Base-by-base conservation (phyloP, 2,797 vertebrate genomes). In the Mus minutoides region DNA sequence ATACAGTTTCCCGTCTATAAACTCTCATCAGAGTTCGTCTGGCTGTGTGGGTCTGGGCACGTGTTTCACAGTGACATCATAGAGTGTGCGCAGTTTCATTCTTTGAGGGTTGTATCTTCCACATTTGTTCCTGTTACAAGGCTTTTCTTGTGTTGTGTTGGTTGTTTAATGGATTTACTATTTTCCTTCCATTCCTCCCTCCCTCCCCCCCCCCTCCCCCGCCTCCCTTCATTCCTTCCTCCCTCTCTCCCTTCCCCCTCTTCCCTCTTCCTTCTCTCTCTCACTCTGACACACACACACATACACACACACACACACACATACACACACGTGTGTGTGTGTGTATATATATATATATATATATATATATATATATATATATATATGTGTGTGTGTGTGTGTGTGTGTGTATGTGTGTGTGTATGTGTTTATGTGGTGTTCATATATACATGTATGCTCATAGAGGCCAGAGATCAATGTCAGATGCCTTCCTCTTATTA, bases 11-110 rank as follows among this genome's bases (percentile, higher is more conserved):
- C 76, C 3, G 34, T 60, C 29, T 94, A 6, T 90, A 82, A 94
- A 96, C 92, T 56, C 10, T 22, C 17, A 37, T 76, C 58, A 40
- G 82, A 46, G 3, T 52, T 87, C 71, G 5, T 26, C 22, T 73
- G 46, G 26, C 46, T 90, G 2, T 97, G 83, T 91, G 29, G 60
- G 24, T 78, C 78, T 75, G 77, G 26, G 17, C 83, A 56, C 84
- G 31, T 11, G 64, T 49, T 58, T 31, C 75, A 31, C 11, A 56
- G 26, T 82, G 80, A 86, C 56, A 14, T 73, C 56, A 37, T 19
- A 84, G 46, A 87, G 75, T 34, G 11, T 73, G 6, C 71, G 0
- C 71, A 34, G 83, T 94, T 92, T 94, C 19, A 77, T 22, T 37
- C 77, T 77, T 34, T 7, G 37, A 60, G 73, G 13, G 3, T 82